Evolutionary conservation across 2,888 invertebrate genomes (phyloP), one percentile per base, ranked within the genome.

Genomic region (Stenotaenia linearis): DNA sequence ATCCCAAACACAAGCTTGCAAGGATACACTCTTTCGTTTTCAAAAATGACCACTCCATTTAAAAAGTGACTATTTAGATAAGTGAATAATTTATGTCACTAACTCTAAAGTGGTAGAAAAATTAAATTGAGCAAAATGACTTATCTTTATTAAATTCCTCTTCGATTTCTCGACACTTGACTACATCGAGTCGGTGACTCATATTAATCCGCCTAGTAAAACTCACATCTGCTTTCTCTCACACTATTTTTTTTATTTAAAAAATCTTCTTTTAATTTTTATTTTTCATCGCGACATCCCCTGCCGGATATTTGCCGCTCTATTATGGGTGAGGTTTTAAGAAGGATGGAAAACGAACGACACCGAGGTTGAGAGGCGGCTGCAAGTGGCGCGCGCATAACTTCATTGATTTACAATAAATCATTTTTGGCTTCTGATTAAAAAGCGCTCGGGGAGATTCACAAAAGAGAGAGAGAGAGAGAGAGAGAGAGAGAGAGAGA

Each of bases 371-470:
- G 69, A 69, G 69, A 69, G 69, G 69, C 69, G 69, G 69, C 69
- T 69, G 69, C 69, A 69, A 69, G 69, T 69, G 69, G 69, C 69
- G 69, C 69, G 69, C 76, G 76, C 76, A 32, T 37, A 75, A 75
- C 76, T 75, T 77, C 77, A 77, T 77, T 77, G 77, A 77, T 77
- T 77, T 77, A 77, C 77, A 45, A 77, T 77, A 77, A 77, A 77
- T 77, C 77, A 77, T 77, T 45, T 77, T 77, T 77, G 77, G 77
- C 45, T 45, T 45, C 37, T 77, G 77, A 77, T 77, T 77, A 77
- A 77, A 77, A 77, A 77, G 50, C 77, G 45, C 35, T 37, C 76
- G 76, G 69, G 69, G 69, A 69, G 69, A 69, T 69, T 69, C 69
- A 69, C 69, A 69, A 69, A 69, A 28, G 28, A 69, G 69, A 25